phyloP scores from a whole-genome alignment of 2,797 vertebrate species.

The Australoheros facetus region DNA sequence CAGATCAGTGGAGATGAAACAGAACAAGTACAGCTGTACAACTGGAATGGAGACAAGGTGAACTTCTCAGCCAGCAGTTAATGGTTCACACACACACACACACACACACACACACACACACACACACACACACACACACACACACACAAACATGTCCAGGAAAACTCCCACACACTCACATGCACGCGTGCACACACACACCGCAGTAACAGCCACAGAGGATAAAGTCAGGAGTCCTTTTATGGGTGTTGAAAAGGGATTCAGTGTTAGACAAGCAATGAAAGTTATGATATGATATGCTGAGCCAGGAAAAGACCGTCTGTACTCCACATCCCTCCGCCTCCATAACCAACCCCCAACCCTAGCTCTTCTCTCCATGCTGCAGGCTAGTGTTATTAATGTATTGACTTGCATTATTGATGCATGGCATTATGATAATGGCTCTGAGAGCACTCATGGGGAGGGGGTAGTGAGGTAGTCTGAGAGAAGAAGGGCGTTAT shows the following conservation, averaged over 20 bases:
- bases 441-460: constrained; percentile 72
- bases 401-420: constrained; percentile 87
- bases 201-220: neutral
- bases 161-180: constrained; percentile 13
- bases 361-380: constrained; percentile 15
- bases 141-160: neutral
- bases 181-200: neutral
- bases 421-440: constrained; percentile 85
- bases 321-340: constrained; percentile 11
- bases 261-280: constrained; percentile 30
- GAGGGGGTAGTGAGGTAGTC: constrained; percentile 22
- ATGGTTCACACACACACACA: constrained; percentile 25
- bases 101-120: neutral
- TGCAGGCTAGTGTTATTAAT: constrained; percentile 78
- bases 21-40: constrained; percentile 50
- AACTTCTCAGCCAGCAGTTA: constrained; percentile 40
- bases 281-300: constrained; percentile 55
- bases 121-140: neutral
- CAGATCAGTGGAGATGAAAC: constrained; percentile 57
- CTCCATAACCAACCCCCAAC: neutral
- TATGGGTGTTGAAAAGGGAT: constrained; percentile 56
- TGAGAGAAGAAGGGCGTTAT: constrained; percentile 33
- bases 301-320: constrained; percentile 52
- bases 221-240: constrained; percentile 53
- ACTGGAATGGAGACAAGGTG: constrained; percentile 44